Percentiles rank a stretch among this genome's conserved stretches.
These are phyloP conservation scores for Rhabdornis inornatus DNA, from an alignment of 2,113 vertebrate genomes.

Conservation along the genomic window DNA sequence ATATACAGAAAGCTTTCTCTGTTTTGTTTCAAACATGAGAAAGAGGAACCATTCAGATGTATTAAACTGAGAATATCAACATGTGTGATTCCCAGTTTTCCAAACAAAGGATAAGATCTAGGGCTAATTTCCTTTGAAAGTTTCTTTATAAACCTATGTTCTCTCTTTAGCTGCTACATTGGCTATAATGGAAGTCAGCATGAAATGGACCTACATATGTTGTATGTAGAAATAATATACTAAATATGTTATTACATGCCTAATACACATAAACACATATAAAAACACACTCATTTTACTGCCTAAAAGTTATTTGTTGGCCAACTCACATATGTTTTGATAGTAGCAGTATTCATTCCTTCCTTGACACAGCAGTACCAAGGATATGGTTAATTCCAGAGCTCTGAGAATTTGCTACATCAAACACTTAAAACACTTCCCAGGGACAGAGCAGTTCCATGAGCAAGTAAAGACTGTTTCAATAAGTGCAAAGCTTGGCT, in stretches of 20 bases:
- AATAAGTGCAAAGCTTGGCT: not conserved
- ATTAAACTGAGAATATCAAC: not conserved
- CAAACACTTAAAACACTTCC: not conserved
- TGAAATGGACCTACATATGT: accelerated
- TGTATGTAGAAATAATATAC: not conserved
- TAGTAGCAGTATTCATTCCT: not conserved
- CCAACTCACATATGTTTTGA: not conserved
- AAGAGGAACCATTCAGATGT: not conserved
- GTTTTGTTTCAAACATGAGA: not conserved
- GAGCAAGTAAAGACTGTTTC: not conserved
- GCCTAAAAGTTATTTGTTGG: not conserved
- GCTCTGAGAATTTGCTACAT: not conserved
- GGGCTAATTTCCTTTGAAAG: not conserved
- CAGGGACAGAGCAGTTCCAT: not conserved
- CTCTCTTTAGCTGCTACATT: not conserved
- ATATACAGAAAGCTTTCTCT: not conserved
- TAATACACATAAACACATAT: not conserved
- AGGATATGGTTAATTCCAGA: not conserved
- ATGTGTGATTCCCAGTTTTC: not conserved
- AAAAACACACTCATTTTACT: not conserved
- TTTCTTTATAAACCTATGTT: accelerated
- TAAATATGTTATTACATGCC: not conserved
- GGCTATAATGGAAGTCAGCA: not conserved
- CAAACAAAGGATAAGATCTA: not conserved
- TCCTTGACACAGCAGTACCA: not conserved